Conservation (phyloP, 2,888 invertebrate species). For the Hirtodrosophila histrioides region DNA sequence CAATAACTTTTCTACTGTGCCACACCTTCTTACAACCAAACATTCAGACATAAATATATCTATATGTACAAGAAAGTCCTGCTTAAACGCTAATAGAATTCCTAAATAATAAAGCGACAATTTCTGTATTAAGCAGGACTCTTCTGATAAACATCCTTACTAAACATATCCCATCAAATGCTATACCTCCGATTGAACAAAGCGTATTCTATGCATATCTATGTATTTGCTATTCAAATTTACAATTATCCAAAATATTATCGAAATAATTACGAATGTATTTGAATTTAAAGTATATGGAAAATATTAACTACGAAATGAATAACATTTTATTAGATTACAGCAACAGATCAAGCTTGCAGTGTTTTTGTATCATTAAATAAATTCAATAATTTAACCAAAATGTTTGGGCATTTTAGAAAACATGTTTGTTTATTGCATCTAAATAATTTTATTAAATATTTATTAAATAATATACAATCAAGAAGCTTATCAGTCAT, state of each 20-base stretch:
- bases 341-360: slow-evolving; percentile 20
- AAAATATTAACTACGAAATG: slow-evolving; percentile 5
- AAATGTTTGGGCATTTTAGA: slow-evolving; percentile 29
- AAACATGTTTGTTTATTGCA: slow-evolving; percentile 26
- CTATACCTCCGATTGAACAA: slow-evolving; percentile 63
- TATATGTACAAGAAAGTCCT: background rate
- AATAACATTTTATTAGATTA: slow-evolving; percentile 2
- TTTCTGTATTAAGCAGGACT: background rate
- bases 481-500: background rate
- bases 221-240: slow-evolving; percentile 32
- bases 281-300: slow-evolving; percentile 17
- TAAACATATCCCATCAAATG: slow-evolving; percentile 61
- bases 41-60: background rate
- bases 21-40: slow-evolving; percentile 8
- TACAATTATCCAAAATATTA: slow-evolving; percentile 26
- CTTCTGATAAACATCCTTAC: slow-evolving; percentile 12
- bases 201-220: slow-evolving; percentile 44
- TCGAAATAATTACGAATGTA: slow-evolving; percentile 51
- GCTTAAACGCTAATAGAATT: background rate
- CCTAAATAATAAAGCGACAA: background rate
- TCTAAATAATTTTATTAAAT: slow-evolving; percentile 38
- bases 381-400: slow-evolving; percentile 9
- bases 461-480: slow-evolving; percentile 41
- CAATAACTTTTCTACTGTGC: slow-evolving; percentile 35
- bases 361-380: slow-evolving; percentile 31